Evolutionary conservation across 92 coral and sea anemone species (phyloP), one percentile per base, ranked within the genome.

Genomic region (Actinostola sp.): DNA sequence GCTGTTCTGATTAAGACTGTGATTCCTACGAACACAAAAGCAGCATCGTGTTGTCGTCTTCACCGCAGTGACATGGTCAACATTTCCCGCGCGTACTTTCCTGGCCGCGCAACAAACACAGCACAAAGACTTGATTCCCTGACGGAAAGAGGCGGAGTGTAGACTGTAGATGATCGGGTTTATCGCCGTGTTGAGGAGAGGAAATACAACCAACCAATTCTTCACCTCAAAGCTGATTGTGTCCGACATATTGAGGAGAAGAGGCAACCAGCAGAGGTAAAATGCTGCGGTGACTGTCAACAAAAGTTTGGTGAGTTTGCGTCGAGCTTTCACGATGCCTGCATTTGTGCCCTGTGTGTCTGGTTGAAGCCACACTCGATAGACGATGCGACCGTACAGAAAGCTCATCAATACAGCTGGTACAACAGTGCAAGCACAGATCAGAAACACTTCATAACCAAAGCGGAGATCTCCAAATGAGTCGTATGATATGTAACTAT

Each of bases 261-360:
- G 59, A 16, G 74, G 74, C 36, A 68, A 19, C 74, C 61, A 50
- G 20, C 74, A 68, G 17, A 68, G 74, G 34, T 68, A 68, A n/a
- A 51, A 68, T n/a, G 31, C 35, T 1, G 51, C n/a, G 2, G 74
- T 68, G n/a, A 68, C 74, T 17, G 11, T 51, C 32, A 68, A 36
- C 41, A 68, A 51, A 19, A 68, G 74, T 51, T 68, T 68, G 27
- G 74, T 68, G 31, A 68, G 24, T 51, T 68, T 68, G 29, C 74
- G 74, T 38, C 74, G 74, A 7, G 74, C 62, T 68, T 34, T 68
- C 58, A 68, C 6, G 15, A 68, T 68, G 26, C 45, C 74, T 32
- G 32, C 45, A 42, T 68, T 68, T 23, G 74, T 68, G 42, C 74
- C 74, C 32, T 68, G 61, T 9, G 61, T 14, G 34, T 50, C 48